Percentiles rank a stretch among this genome's conserved stretches.
These are phyloP conservation scores for Babyrousa celebensis DNA, from an alignment of 2,797 vertebrate genomes.

Conservation along the genomic window DNA sequence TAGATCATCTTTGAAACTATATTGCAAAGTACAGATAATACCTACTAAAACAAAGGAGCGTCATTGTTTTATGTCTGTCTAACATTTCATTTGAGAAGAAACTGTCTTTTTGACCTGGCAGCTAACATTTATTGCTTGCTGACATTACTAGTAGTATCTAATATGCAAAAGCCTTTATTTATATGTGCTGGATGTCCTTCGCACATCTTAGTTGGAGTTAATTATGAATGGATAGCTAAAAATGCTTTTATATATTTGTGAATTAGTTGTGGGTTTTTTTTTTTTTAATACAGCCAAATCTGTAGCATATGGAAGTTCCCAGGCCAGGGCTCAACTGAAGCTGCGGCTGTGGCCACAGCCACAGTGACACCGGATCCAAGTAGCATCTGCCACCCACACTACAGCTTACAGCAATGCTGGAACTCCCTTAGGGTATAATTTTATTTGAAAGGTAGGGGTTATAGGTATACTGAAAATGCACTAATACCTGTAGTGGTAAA, in stretches of 20 bases:
- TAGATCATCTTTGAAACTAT: conserved; percentile 11
- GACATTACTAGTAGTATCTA: neutral
- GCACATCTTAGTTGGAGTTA: neutral
- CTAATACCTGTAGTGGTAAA: neutral
- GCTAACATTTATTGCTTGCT: neutral
- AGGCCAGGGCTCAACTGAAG: too few species aligned
- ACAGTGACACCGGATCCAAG: too few species aligned
- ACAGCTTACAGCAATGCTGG: too few species aligned
- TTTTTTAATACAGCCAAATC: too few species aligned
- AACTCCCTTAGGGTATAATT: neutral
- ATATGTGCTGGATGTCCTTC: neutral
- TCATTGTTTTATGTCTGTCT: neutral
- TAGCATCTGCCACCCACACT: too few species aligned
- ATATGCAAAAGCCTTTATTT: neutral
- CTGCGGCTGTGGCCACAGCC: too few species aligned
- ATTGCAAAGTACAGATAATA: neutral
- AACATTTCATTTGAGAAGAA: neutral
- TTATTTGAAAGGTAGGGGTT: neutral
- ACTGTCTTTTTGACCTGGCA: neutral
- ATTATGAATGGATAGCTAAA: neutral
- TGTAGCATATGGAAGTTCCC: too few species aligned
- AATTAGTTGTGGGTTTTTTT: neutral
- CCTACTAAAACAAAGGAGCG: neutral
- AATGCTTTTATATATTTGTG: neutral
- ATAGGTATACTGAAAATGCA: neutral